Conservation (phyloP, 2,888 invertebrate species). For the Seira ritae region DNA sequence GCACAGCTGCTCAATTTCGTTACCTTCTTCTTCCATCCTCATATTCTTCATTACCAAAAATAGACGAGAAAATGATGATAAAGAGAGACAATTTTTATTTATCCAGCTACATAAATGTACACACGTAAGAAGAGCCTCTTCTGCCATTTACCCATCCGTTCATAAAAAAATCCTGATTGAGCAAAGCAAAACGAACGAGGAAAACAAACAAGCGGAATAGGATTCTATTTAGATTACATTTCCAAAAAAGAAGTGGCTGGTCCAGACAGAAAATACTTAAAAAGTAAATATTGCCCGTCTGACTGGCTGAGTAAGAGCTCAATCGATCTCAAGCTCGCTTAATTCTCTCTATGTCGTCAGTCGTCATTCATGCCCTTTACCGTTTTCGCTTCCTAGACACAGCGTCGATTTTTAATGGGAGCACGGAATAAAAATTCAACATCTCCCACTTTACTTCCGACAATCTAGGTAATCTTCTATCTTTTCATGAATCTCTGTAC, state of each 20-base stretch:
- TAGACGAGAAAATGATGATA: constrained; percentile 1
- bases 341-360: too few species aligned
- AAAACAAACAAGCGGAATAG: background rate
- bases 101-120: background rate
- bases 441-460: too few species aligned
- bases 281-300: background rate
- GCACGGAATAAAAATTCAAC: too few species aligned
- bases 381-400: background rate
- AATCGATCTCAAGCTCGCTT: too few species aligned
- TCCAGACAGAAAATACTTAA: background rate
- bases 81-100: background rate
- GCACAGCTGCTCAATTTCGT: background rate
- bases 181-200: background rate
- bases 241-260: background rate
- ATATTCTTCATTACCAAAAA: constrained; percentile 4
- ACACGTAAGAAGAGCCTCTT: background rate
- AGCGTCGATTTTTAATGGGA: background rate
- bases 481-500: too few species aligned
- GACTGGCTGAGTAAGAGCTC: background rate
- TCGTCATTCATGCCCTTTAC: too few species aligned
- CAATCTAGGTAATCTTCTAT: too few species aligned
- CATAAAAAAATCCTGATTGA: background rate
- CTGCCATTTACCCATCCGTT: background rate
- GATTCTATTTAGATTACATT: background rate
- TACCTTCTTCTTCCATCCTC: background rate